These are phyloP conservation scores for Scaptomyza caliginosa DNA, from an alignment of 2,888 invertebrate species.

Conservation along the genomic window DNA sequence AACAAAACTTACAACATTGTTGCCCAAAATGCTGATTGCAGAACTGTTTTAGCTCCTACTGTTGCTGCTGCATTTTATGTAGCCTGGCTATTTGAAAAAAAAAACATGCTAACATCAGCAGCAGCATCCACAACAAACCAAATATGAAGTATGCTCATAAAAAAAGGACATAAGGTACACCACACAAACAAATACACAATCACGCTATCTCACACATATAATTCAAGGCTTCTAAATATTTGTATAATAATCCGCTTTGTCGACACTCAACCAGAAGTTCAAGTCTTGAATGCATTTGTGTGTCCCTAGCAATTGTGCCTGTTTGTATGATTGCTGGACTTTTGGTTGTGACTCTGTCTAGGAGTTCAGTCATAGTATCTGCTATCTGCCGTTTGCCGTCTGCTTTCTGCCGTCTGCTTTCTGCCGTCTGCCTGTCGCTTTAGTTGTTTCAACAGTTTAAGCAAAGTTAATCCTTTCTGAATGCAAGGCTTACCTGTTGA, in stretches of 20 bases:
- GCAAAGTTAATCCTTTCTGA: constrained; percentile 72
- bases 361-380: neutral
- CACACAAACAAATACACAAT: constrained; percentile 9
- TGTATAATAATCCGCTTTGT: constrained; percentile 72
- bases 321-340: constrained; percentile 36
- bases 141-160: constrained; percentile 37
- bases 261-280: constrained; percentile 36
- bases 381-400: constrained; percentile 8
- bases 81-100: constrained; percentile 24
- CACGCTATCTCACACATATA: constrained; percentile 15
- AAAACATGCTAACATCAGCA: constrained; percentile 42
- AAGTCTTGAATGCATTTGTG: constrained; percentile 21
- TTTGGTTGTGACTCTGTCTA: constrained; percentile 22
- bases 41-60: constrained; percentile 22
- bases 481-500: constrained; percentile 75
- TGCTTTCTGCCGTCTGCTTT: constrained; percentile 9
- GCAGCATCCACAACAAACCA: constrained; percentile 17
- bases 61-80: constrained; percentile 24
- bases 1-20: constrained; percentile 56
- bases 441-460: constrained; percentile 65
- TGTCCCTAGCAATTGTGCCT: constrained; percentile 27
- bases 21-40: constrained; percentile 40
- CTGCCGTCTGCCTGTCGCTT: constrained; percentile 31
- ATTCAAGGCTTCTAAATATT: constrained; percentile 72
- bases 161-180: constrained; percentile 31